Evolutionary conservation across 2,797 vertebrate species (phyloP).

Genomic region (Gobionotothen gibberifrons): DNA sequence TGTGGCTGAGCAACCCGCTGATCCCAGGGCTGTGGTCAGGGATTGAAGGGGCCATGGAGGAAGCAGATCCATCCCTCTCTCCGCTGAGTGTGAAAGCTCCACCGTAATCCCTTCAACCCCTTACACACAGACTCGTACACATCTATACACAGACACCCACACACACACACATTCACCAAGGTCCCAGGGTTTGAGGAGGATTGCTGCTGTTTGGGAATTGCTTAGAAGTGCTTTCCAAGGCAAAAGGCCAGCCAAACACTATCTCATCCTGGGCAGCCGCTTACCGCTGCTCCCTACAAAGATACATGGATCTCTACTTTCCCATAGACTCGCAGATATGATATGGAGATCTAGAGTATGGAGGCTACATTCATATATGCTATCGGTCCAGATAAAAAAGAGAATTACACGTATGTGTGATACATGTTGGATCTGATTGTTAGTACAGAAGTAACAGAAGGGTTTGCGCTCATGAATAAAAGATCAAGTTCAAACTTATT

Average conservation of each 20-base stretch:
- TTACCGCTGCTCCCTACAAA: slow-evolving; percentile 48
- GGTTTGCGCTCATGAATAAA: neutral
- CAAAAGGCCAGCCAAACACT: slow-evolving; percentile 63
- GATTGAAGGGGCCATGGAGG: slow-evolving; percentile 66
- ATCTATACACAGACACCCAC: slow-evolving; percentile 31
- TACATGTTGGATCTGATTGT: slow-evolving; percentile 10
- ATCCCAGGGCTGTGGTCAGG: slow-evolving; percentile 72
- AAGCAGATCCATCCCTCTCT: slow-evolving; percentile 77
- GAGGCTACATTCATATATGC: slow-evolving; percentile 1
- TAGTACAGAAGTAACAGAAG: neutral
- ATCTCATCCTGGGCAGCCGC: slow-evolving; percentile 61
- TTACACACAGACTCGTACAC: slow-evolving; percentile 53
- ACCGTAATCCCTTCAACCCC: slow-evolving; percentile 76
- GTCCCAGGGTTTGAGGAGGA: slow-evolving; percentile 72
- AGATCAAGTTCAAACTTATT: neutral
- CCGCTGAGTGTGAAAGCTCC: slow-evolving; percentile 78
- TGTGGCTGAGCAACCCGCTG: slow-evolving; percentile 73
- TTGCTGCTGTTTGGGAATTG: slow-evolving; percentile 81
- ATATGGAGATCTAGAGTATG: slow-evolving; percentile 21
- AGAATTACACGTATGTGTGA: neutral
- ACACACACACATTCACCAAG: slow-evolving; percentile 46
- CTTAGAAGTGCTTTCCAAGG: slow-evolving; percentile 79
- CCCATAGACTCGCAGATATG: slow-evolving; percentile 19
- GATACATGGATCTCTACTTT: slow-evolving; percentile 36
- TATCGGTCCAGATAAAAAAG: slow-evolving; percentile 23